A percentile compares a stretch with the other conserved stretches of the same genome.
Evolutionary conservation across 2,888 invertebrate genomes (phyloP).

Genomic region (Stenurella melanura): DNA sequence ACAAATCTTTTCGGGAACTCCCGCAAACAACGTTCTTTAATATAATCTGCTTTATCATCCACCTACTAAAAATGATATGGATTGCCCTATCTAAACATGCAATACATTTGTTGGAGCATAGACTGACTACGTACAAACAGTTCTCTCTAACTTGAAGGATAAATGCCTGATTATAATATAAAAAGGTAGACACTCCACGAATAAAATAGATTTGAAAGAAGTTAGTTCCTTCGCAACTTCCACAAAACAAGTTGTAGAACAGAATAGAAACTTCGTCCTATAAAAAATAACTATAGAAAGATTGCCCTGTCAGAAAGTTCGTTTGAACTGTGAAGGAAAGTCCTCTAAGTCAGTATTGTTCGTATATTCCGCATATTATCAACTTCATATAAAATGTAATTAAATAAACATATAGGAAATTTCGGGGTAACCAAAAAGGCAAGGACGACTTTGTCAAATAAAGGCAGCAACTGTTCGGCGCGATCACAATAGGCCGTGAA

Average conservation of each 20-base stretch:
- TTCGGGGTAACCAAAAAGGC: not conserved
- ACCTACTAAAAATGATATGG: too few species aligned
- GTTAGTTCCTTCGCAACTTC: not conserved
- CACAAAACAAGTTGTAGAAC: not conserved
- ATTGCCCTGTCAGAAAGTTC: not conserved
- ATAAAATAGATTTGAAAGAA: not conserved
- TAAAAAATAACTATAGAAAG: not conserved
- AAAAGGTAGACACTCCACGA: not conserved
- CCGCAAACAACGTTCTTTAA: too few species aligned
- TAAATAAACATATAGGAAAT: not conserved
- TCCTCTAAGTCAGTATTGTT: too few species aligned
- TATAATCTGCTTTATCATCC: too few species aligned
- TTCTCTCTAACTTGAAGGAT: not conserved
- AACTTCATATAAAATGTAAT: not conserved
- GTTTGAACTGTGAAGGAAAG: not conserved
- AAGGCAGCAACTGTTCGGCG: not conserved
- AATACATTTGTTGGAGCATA: too few species aligned
- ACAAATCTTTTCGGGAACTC: too few species aligned
- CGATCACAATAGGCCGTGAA: not conserved
- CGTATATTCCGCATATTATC: too few species aligned
- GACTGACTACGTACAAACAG: too few species aligned
- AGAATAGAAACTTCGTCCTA: not conserved
- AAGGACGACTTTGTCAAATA: not conserved
- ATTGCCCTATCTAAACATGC: too few species aligned
- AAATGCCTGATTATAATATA: not conserved